Evolutionary conservation across 53 echinoderm and acorn worm species (phyloP), one percentile per base, ranked within the genome.

Genomic region (Zoroaster sp.): DNA sequence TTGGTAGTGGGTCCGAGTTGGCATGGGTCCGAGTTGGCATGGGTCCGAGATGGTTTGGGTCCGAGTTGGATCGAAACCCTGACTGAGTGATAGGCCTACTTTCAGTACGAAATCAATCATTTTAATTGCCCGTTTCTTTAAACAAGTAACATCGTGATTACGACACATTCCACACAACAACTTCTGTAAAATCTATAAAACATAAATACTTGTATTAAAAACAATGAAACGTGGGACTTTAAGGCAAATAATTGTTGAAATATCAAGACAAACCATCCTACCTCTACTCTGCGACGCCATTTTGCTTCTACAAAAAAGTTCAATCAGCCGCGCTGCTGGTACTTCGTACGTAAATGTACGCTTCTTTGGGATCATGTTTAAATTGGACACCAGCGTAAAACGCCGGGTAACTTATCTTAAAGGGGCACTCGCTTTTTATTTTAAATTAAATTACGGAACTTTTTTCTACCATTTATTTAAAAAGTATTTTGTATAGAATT

Each of bases 281-380:
- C 85, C 85, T 85, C 85, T 85, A 36, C 85, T 85, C 49, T 85
- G 85, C 49, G 85, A 85, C 85, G 85, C 85, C 85, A 85, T 85
- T 23, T 85, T 85, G 35, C 1, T 70, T 66, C 66, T 32, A 30
- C 18, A 14, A 81, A 66, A 43, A 36, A 45, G 40, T 21, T 17
- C n/a, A 46, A 13, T 18, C 14, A n/a, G n/a, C n/a, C n/a, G n/a
- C n/a, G n/a, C n/a, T 42, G 67, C 44, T 81, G 81, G 81, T 80
- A 65, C 40, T 42, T 14, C 0, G 66, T 76, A 9, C 13, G 47
- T 46, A 46, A 9, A 46, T 13, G 13, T 46, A n/a, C n/a, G n/a
- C n/a, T n/a, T n/a, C n/a, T n/a, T n/a, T n/a, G n/a, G n/a, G n/a
- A n/a, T n/a, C n/a, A n/a, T n/a, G n/a, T n/a, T n/a, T n/a, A 28